phyloP scores from a whole-genome alignment of 2,888 invertebrate species.

The Ptycholaimellus sp. region DNA sequence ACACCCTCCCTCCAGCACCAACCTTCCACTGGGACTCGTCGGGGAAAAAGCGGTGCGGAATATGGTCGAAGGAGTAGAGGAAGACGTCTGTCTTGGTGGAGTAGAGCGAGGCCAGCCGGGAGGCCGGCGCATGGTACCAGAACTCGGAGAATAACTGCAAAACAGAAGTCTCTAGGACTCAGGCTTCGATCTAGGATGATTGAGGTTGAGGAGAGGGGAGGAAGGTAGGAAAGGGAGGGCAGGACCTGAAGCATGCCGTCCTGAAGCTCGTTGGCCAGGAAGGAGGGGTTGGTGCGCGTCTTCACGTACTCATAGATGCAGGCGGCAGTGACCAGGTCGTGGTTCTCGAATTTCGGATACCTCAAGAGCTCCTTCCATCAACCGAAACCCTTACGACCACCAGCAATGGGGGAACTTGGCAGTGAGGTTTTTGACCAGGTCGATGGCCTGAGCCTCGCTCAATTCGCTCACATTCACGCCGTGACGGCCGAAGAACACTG shows the following conservation, averaged over 20 bases:
- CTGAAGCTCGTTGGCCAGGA: background rate
- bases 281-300: constrained; percentile 18
- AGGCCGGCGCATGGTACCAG: constrained; percentile 24
- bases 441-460: constrained; percentile 13
- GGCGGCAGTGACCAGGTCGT: constrained; percentile 19
- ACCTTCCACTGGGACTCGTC: too few relatives aligned
- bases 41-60: too few relatives aligned
- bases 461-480: constrained; percentile 17
- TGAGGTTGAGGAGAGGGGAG: too few relatives aligned
- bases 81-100: constrained; percentile 17
- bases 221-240: too few relatives aligned
- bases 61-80: constrained; percentile 25
- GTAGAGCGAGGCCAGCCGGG: constrained; percentile 20
- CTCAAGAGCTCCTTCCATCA: too few relatives aligned
- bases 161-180: too few relatives aligned
- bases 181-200: too few relatives aligned
- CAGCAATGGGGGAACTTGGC: too few relatives aligned
- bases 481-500: constrained; percentile 21
- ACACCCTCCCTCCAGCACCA: too few relatives aligned
- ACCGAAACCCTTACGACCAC: too few relatives aligned
- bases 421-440: constrained; percentile 19
- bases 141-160: constrained; percentile 25
- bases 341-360: constrained; percentile 20
- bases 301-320: constrained; percentile 23
- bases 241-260: constrained; percentile 2